Percentiles rank a stretch among this genome's conserved stretches.
These are phyloP conservation scores for Tupiocoris notatus DNA, from an alignment of 2,888 invertebrate species.

Conservation along the genomic window DNA sequence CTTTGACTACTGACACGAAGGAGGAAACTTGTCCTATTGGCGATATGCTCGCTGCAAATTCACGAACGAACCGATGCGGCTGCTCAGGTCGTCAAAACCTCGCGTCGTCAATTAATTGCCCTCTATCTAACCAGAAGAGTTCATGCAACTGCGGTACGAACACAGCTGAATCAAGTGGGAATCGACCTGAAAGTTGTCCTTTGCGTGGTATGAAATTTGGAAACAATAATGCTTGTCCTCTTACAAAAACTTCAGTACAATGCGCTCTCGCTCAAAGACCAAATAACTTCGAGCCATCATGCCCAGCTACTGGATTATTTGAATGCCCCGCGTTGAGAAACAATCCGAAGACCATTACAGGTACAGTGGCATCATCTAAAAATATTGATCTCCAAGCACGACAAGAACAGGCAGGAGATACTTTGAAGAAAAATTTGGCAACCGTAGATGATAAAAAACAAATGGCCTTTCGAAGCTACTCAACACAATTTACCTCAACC, in stretches of 20 bases:
- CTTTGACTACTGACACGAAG: not conserved
- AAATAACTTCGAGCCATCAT: slow-evolving; percentile 7
- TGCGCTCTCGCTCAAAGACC: not conserved
- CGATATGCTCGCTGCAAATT: not conserved
- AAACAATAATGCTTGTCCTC: not conserved
- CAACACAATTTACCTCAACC: too few relatives aligned
- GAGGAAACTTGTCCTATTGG: slow-evolving; percentile 18
- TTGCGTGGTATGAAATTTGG: not conserved
- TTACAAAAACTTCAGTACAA: not conserved
- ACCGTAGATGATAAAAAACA: too few relatives aligned
- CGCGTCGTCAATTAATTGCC: too few relatives aligned
- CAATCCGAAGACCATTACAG: too few relatives aligned
- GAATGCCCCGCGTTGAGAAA: slow-evolving; percentile 11
- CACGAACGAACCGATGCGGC: not conserved
- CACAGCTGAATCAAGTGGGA: not conserved
- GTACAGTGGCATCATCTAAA: too few relatives aligned
- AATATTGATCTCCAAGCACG: too few relatives aligned
- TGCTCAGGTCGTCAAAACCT: not conserved
- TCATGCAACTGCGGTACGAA: not conserved
- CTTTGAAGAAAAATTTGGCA: too few relatives aligned
- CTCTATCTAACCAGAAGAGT: not conserved
- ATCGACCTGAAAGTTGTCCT: not conserved
- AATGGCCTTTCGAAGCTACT: too few relatives aligned
- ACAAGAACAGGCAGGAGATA: too few relatives aligned
- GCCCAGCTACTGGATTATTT: slow-evolving; percentile 3